A percentile compares a stretch with the other conserved stretches of the same genome.
phyloP scores from a whole-genome alignment of 2,888 invertebrate genomes.

The Zygothrica quintamaculata region DNA sequence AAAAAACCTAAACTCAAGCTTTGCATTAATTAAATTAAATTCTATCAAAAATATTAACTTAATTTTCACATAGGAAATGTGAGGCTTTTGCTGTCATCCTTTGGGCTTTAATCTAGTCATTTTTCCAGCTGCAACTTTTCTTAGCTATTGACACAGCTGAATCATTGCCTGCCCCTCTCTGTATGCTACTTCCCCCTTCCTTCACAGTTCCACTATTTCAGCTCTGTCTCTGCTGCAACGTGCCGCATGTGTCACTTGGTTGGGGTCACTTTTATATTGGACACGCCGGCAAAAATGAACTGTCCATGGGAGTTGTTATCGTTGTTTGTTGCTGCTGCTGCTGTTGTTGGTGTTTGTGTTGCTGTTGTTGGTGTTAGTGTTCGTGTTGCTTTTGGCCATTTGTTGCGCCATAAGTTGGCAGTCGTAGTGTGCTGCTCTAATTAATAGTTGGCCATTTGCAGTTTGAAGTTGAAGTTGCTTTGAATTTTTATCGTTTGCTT shows the following conservation, averaged over 20 bases:
- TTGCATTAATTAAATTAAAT: too few species aligned
- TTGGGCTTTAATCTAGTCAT: too few species aligned
- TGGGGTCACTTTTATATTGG: constrained; percentile 36
- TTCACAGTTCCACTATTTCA: too few species aligned
- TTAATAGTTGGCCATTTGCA: constrained; percentile 72
- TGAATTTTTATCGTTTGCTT: constrained; percentile 69
- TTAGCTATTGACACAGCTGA: constrained; percentile 36
- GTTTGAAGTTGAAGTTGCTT: too few species aligned
- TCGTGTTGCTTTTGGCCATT: constrained; percentile 59
- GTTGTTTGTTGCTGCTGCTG: not conserved
- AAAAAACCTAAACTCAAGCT: too few species aligned
- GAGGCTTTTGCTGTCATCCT: too few species aligned
- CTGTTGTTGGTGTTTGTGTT: too few species aligned
- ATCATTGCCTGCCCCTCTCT: constrained; percentile 36
- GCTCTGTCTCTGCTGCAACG: too few species aligned
- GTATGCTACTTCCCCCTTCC: too few species aligned
- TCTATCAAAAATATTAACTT: too few species aligned
- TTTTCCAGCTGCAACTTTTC: constrained; percentile 30
- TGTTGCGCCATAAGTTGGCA: constrained; percentile 70
- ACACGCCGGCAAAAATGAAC: constrained; percentile 9
- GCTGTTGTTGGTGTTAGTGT: constrained; percentile 35
- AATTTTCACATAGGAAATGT: too few species aligned
- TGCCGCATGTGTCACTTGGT: constrained; percentile 62
- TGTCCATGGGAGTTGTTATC: constrained; percentile 44
- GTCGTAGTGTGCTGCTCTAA: constrained; percentile 61